phyloP scores from a whole-genome alignment of 2,797 vertebrate species.

The Catostomus latipinnis region DNA sequence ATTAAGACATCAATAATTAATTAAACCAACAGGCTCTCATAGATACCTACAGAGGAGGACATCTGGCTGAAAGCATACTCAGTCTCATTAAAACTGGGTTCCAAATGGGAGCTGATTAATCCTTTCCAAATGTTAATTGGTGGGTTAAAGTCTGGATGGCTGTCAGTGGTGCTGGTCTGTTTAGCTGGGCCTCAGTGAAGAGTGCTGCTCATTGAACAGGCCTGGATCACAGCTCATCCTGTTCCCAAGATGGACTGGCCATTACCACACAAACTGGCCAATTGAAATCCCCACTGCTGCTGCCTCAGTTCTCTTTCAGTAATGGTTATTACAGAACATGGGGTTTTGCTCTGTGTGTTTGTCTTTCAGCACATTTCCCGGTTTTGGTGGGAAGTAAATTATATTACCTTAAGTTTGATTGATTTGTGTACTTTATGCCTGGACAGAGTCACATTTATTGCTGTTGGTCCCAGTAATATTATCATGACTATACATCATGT shows the following conservation, averaged over 20 bases:
- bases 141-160: slow-evolving; percentile 79
- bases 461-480: slow-evolving; percentile 56
- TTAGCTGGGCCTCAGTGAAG: slow-evolving; percentile 65
- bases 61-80: slow-evolving; percentile 64
- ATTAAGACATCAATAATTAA: slow-evolving; percentile 68
- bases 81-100: slow-evolving; percentile 66
- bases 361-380: slow-evolving; percentile 46
- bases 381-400: slow-evolving; percentile 52
- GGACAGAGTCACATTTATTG: slow-evolving; percentile 60
- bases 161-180: slow-evolving; percentile 76
- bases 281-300: slow-evolving; percentile 41
- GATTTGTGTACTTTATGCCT: slow-evolving; percentile 58
- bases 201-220: slow-evolving; percentile 36
- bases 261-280: slow-evolving; percentile 12
- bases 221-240: slow-evolving; percentile 57
- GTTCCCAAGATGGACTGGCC: slow-evolving; percentile 51
- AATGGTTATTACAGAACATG: slow-evolving; percentile 47
- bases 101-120: slow-evolving; percentile 78
- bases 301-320: slow-evolving; percentile 18
- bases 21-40: slow-evolving; percentile 65
- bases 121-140: slow-evolving; percentile 83
- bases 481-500: slow-evolving; percentile 54
- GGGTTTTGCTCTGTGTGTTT: slow-evolving; percentile 34
- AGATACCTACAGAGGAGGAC: slow-evolving; percentile 67
- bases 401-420: slow-evolving; percentile 55